These are phyloP conservation scores for Cheilosia impressa DNA, from an alignment of 2,888 invertebrate genomes.

Conservation along the genomic window DNA sequence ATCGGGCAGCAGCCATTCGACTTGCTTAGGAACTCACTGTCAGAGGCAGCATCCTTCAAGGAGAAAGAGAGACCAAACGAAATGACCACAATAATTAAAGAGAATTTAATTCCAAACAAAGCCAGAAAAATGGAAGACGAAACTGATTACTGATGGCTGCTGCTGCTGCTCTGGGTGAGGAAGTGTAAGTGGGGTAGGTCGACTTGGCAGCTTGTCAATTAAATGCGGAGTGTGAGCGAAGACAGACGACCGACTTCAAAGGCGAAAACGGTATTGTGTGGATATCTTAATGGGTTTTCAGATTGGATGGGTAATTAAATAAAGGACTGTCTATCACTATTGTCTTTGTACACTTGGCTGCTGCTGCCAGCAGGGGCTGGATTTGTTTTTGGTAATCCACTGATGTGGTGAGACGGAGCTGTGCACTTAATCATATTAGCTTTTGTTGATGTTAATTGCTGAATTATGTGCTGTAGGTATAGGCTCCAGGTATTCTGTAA, in stretches of 20 bases:
- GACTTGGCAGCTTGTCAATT: constrained; percentile 54
- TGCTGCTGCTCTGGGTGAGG: not conserved
- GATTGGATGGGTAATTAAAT: constrained; percentile 61
- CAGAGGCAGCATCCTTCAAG: constrained; percentile 15
- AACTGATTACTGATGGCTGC: not conserved
- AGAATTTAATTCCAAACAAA: constrained; percentile 45
- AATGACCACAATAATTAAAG: constrained; percentile 36
- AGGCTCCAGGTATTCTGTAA: no score
- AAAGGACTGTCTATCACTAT: constrained; percentile 8
- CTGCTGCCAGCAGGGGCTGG: not conserved
- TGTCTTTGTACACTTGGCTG: constrained; percentile 5
- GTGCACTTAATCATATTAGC: no score
- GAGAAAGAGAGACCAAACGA: not conserved
- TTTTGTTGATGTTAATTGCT: no score
- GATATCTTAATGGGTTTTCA: constrained; percentile 56
- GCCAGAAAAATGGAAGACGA: constrained; percentile 39
- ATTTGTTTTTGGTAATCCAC: no score
- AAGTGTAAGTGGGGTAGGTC: not conserved
- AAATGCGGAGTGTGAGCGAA: constrained; percentile 4
- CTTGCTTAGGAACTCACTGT: not conserved
- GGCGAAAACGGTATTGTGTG: constrained; percentile 42
- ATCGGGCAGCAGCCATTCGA: constrained; percentile 28
- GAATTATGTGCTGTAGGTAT: no score
- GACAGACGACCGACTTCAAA: constrained; percentile 53
- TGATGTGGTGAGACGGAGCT: no score